A percentile compares a stretch with the other conserved stretches of the same genome.
Conservation (phyloP, 2,113 vertebrate genomes). For the Micromys minutus region DNA sequence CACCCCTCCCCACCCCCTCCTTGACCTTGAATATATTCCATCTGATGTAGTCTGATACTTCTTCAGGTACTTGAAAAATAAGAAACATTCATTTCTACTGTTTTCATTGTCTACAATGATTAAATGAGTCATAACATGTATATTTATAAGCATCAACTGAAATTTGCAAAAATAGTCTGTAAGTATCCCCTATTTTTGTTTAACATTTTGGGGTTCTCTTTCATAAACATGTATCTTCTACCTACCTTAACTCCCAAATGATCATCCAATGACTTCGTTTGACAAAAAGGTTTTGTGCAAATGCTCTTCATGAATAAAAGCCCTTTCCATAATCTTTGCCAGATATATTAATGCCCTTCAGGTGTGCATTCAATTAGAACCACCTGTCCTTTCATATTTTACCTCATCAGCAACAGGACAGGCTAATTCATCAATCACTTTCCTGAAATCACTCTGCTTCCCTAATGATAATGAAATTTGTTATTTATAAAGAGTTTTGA, state of each 20-base stretch:
- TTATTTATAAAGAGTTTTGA: background rate
- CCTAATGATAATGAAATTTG: background rate
- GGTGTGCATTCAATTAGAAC: background rate
- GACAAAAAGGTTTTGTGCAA: background rate
- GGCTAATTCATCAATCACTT: background rate
- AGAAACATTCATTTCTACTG: background rate
- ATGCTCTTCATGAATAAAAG: background rate
- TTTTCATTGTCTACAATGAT: background rate
- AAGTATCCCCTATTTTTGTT: background rate
- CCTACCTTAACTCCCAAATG: background rate
- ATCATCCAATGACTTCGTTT: background rate
- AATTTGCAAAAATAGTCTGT: background rate
- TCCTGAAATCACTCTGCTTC: background rate
- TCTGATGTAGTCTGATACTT: background rate
- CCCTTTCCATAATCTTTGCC: background rate
- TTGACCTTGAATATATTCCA: background rate
- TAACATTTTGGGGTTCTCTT: background rate
- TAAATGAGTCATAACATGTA: background rate
- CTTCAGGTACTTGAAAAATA: background rate
- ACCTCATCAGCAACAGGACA: background rate
- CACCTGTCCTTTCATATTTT: background rate
- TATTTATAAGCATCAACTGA: background rate
- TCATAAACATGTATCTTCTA: background rate
- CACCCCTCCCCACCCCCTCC: background rate
- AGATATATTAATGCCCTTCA: background rate